Base-by-base conservation (phyloP, 1,140 invertebrate genomes). In the Ostrea edulis region DNA sequence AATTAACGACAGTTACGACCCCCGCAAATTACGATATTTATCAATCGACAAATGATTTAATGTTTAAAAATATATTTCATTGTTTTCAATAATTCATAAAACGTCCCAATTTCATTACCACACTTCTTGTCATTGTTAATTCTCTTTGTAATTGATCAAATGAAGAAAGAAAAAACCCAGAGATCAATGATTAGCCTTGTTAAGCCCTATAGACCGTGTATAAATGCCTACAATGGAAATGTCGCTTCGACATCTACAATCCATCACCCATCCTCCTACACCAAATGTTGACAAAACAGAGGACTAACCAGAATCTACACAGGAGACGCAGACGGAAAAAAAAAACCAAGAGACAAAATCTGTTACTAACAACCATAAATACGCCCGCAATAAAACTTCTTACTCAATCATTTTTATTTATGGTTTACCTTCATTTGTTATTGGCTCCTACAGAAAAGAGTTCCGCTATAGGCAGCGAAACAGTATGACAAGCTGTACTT, bases 181-280 rank as follows among this genome's bases (percentile, higher is more conserved):
- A 35, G 68, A 77, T 77, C 29, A 77, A 77, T 77, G 68, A 77
- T 77, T 77, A 35, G 22, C 68, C 14, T 77, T 35, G 68, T 77
- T 77, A 44, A 44, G 5, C 35, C 35, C 35, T 5, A 14, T 77
- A 77, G 29, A 77, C 29, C 68, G 3, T 35, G 25, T 35, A 77
- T 25, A 77, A 12, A 35, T 77, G 68, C 14, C 12, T 29, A 29
- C 68, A 3, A 77, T 77, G 12, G 17, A 29, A 22, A 77, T 77
- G 68, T 77, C 68, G 29, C 25, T 12, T 25, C 68, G 68, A 77
- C 68, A 77, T 77, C 14, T 8, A 25, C 22, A 17, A 77, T 77
- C 68, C 22, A 77, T 77, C 68, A 77, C 2, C 35, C 17, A 11
- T 22, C 68, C 68, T 22, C 68, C 68, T 29, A 77, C 68, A 77